These are phyloP conservation scores for Tragelaphus oryx DNA, from an alignment of 2,797 vertebrate genomes.

Conservation along the genomic window DNA sequence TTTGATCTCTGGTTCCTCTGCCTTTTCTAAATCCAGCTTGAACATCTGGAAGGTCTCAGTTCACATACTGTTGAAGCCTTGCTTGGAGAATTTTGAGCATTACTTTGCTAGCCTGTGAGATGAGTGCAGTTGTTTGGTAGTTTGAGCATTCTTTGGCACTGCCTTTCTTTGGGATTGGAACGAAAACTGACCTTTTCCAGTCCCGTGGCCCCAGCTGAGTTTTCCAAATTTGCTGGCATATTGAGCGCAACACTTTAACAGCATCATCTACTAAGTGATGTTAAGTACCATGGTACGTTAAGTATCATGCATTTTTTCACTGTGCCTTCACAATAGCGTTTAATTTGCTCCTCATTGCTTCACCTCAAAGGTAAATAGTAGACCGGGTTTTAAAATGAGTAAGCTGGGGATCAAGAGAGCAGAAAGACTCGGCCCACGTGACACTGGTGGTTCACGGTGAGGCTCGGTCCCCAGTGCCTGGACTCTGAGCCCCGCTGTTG, in stretches of 20 bases:
- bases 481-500: neutral
- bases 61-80: neutral
- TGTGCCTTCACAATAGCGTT: neutral
- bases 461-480: neutral
- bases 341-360: neutral
- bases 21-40: neutral
- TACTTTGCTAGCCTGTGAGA: neutral
- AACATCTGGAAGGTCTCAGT: neutral
- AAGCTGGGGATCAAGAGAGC: neutral
- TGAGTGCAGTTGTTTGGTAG: neutral
- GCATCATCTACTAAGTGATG: neutral
- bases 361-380: neutral
- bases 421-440: neutral
- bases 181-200: neutral
- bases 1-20: neutral
- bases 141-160: neutral
- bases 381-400: neutral
- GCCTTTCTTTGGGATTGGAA: neutral
- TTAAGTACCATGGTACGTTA: neutral
- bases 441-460: neutral
- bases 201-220: neutral
- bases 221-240: neutral
- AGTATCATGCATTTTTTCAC: no score
- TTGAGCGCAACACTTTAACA: neutral
- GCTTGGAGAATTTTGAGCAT: neutral